Evolutionary conservation across 53 echinoderm and acorn worm species (phyloP).

Genomic region (Echinarachnius parma): DNA sequence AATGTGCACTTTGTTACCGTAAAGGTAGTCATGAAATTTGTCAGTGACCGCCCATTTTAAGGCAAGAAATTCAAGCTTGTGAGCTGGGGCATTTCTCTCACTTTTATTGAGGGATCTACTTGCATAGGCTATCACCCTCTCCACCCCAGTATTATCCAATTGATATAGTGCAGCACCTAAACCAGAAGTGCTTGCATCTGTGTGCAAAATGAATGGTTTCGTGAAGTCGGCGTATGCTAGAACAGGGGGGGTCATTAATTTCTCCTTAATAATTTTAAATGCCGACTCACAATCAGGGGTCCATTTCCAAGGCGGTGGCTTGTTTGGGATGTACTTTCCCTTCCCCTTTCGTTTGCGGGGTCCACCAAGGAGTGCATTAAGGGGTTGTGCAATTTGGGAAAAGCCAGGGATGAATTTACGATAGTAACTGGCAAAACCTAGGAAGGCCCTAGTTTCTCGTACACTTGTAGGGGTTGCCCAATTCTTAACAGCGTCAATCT

Average conservation of each 20-base stretch:
- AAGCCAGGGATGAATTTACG: constrained; percentile 40
- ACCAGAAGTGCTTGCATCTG: constrained; percentile 38
- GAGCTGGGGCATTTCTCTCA: constrained; percentile 36
- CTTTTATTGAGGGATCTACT: constrained; percentile 24
- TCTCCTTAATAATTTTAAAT: constrained; percentile 1
- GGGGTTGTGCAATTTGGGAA: constrained; percentile 53
- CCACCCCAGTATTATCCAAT: constrained; percentile 14
- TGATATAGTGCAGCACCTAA: constrained; percentile 36
- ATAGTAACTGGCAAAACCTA: constrained; percentile 62
- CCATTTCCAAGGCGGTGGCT: constrained; percentile 19
- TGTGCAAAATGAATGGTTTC: constrained; percentile 30
- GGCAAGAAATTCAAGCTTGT: constrained; percentile 51
- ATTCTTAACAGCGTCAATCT: constrained; percentile 36
- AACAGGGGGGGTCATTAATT: constrained; percentile 10
- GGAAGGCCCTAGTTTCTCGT: constrained; percentile 45
- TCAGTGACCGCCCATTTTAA: constrained; percentile 61
- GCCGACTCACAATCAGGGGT: neutral
- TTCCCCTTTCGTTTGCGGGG: constrained; percentile 7
- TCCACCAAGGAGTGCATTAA: constrained; percentile 45
- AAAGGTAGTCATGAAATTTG: constrained; percentile 49
- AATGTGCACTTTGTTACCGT: constrained; percentile 43
- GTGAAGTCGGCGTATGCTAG: constrained; percentile 25
- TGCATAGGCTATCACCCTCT: constrained; percentile 27
- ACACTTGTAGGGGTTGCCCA: constrained; percentile 49
- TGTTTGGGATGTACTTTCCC: neutral